Conservation (phyloP, 2,113 vertebrate species). For the Oreochromis niloticus region DNA sequence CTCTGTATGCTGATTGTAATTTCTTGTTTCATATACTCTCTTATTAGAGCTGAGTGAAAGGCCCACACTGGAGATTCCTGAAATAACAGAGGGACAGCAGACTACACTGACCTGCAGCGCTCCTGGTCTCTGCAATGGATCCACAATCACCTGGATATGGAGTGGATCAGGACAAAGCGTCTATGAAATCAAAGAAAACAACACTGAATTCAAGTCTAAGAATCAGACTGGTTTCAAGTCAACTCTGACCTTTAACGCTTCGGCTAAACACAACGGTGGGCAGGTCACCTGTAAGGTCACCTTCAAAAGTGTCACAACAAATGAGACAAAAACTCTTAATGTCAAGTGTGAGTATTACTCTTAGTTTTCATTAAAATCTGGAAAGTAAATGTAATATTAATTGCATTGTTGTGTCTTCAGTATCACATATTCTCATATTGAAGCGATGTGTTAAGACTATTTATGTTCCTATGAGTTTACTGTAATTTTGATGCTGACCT, state of each 20-base stretch:
- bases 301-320: background rate
- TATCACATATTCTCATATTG: fast-evolving
- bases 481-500: background rate
- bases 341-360: slow-evolving; percentile 8
- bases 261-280: background rate
- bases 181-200: background rate
- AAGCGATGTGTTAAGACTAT: fast-evolving
- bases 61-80: background rate
- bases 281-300: background rate
- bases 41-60: background rate
- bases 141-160: background rate
- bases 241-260: background rate
- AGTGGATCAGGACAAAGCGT: background rate
- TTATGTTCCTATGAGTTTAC: background rate
- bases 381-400: background rate
- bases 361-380: fast-evolving
- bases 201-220: background rate
- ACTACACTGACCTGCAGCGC: fast-evolving
- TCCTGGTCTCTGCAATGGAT: background rate
- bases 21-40: background rate
- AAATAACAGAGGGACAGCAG: fast-evolving
- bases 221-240: fast-evolving
- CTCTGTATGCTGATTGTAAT: fast-evolving
- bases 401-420: background rate
- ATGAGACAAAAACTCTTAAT: background rate